Evolutionary conservation across 2,113 vertebrate genomes (phyloP), one percentile per base, ranked within the genome.

Genomic region (Anarhynchus alexandrinus): DNA sequence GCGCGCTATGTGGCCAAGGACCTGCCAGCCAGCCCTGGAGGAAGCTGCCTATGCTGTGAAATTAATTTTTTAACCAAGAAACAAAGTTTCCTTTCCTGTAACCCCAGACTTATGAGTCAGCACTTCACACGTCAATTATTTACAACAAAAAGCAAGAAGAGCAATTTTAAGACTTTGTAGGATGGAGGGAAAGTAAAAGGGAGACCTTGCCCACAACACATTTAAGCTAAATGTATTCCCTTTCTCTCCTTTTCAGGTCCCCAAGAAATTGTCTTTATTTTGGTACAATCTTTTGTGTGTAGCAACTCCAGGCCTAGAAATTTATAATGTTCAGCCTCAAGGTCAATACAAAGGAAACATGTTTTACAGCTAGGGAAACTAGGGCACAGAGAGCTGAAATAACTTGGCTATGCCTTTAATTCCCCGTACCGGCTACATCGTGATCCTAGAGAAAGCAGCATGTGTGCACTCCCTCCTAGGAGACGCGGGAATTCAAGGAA

Each of bases 81-180:
- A 95, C 86, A 95, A 97, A 82, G 83, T 94, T 98, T 98, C 97
- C 95, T 96, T 98, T 97, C 97, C 97, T 98, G 96, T 97, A 97
- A 97, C 87, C 88, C 82, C 96, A 97, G 96, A 97, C 88, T 93
- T 95, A 92, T 96, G 96, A 97, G 96, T 98, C 97, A 98, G 97
- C 97, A 91, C 83, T 98, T 98, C 97, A 94, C 96, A 90, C 55
- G n/a, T 97, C 96, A 95, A 94, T 97, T 97, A 97, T 93, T 96
- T 95, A 96, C 87, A 96, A 95, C 87, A 82, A 97, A 97, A 96
- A 92, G 94, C 55, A 74, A 86, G 91, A 91, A 82, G 38, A 88
- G 71, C 54, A 83, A 80, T 78, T 83, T 92, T 90, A 70, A 69
- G 83, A 66, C 91, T 94, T 95, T 91, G 79, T 55, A 87, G 62